Percentiles rank a stretch among this genome's conserved stretches.
Evolutionary conservation across 2,797 vertebrate species (phyloP).

Genomic region (Tympanoctomys barrerae): DNA sequence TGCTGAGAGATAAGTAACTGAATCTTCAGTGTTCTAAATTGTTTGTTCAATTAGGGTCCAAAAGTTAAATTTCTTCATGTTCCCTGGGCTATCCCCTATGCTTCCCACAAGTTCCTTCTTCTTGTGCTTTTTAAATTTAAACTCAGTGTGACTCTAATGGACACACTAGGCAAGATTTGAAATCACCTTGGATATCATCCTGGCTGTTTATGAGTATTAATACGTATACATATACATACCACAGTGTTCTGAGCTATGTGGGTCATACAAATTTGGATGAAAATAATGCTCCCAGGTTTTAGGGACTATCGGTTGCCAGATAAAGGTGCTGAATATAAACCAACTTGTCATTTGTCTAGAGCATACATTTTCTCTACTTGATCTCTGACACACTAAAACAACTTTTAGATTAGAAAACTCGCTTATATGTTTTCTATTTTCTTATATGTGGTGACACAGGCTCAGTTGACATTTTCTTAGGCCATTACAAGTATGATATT

Average conservation of each 20-base stretch:
- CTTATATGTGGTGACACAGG: constrained; percentile 9
- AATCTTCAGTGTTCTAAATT: background rate
- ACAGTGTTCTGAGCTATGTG: background rate
- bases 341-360: constrained; percentile 29
- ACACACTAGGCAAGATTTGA: constrained; percentile 19
- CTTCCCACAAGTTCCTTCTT: background rate
- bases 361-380: constrained; percentile 42
- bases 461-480: constrained; percentile 17
- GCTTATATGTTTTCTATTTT: constrained; percentile 64
- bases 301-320: background rate
- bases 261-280: background rate
- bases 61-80: background rate
- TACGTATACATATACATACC: background rate
- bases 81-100: background rate
- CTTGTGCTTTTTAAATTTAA: background rate
- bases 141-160: constrained; percentile 1
- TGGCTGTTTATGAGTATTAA: background rate
- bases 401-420: constrained; percentile 60
- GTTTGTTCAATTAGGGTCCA: background rate
- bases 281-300: background rate
- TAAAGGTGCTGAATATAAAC: background rate
- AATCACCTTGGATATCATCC: constrained; percentile 38
- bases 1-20: background rate
- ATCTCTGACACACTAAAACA: background rate
- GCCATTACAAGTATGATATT: constrained; percentile 50